Evolutionary conservation across 2,888 invertebrate species (phyloP).

Genomic region (Clanis bilineata): DNA sequence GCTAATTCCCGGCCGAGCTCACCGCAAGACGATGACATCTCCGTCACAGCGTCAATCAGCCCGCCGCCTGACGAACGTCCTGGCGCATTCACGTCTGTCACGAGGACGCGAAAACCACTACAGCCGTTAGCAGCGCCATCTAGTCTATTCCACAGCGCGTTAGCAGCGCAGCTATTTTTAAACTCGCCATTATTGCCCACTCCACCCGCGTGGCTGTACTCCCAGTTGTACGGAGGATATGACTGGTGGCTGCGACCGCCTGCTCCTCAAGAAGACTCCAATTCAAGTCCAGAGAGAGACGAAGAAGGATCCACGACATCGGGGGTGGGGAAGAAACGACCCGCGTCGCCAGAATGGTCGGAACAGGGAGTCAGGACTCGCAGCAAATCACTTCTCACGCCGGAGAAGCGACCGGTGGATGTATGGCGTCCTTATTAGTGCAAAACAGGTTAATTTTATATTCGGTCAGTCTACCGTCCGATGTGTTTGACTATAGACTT

Average conservation of each 20-base stretch:
- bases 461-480: slow-evolving; percentile 57
- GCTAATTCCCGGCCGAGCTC: slow-evolving; percentile 84
- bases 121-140: slow-evolving; percentile 75
- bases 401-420: slow-evolving; percentile 83
- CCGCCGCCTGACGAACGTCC: slow-evolving; percentile 79
- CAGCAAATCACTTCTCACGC: slow-evolving; percentile 67
- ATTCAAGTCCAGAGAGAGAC: slow-evolving; percentile 71
- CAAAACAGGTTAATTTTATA: slow-evolving; percentile 28
- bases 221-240: slow-evolving; percentile 87
- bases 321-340: slow-evolving; percentile 73
- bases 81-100: slow-evolving; percentile 79
- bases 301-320: slow-evolving; percentile 64
- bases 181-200: slow-evolving; percentile 89
- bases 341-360: slow-evolving; percentile 79
- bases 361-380: slow-evolving; percentile 71
- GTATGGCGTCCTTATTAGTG: slow-evolving; percentile 90
- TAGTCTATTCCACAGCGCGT: slow-evolving; percentile 71
- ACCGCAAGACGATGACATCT: slow-evolving; percentile 84
- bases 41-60: slow-evolving; percentile 83
- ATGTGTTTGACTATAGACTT: slow-evolving; percentile 37
- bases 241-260: slow-evolving; percentile 86
- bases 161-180: slow-evolving; percentile 87
- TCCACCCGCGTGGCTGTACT: slow-evolving; percentile 90
- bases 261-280: slow-evolving; percentile 66
- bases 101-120: slow-evolving; percentile 67